phyloP scores from a whole-genome alignment of 2,888 invertebrate species.

The Phaedon cochleariae region DNA sequence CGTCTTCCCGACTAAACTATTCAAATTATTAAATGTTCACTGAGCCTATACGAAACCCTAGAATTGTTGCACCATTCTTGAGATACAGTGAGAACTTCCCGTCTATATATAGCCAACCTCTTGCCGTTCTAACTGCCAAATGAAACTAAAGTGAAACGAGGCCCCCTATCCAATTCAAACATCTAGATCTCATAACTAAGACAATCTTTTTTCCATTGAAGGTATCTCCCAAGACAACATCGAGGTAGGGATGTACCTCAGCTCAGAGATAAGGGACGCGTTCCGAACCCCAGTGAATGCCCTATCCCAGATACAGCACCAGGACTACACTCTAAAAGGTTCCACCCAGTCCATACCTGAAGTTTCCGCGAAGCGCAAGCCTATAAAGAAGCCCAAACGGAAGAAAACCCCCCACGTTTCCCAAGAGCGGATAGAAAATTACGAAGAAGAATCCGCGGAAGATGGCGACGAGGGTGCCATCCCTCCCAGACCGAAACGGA shows the following conservation, averaged over 20 bases:
- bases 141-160: too few species aligned
- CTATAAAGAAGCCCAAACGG: conserved; percentile 59
- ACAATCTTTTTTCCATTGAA: background rate
- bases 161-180: too few species aligned
- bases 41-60: too few species aligned
- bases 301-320: conserved; percentile 69
- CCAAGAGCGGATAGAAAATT: conserved; percentile 53
- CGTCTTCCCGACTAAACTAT: too few species aligned
- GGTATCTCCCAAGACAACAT: conserved; percentile 81
- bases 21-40: too few species aligned
- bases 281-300: conserved; percentile 73
- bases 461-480: conserved; percentile 47
- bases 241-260: conserved; percentile 79
- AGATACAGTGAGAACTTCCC: too few species aligned
- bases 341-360: conserved; percentile 59
- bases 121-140: too few species aligned
- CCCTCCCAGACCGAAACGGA: conserved; percentile 67
- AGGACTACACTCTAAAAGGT: conserved; percentile 51
- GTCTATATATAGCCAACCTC: too few species aligned
- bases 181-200: too few species aligned
- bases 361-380: conserved; percentile 64
- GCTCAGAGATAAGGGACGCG: conserved; percentile 82
- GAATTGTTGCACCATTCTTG: too few species aligned
- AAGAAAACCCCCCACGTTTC: conserved; percentile 61
- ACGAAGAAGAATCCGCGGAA: conserved; percentile 53